Evolutionary conservation across 1,140 invertebrate genomes (phyloP).

Genomic region (Rhizoglyphus robini): DNA sequence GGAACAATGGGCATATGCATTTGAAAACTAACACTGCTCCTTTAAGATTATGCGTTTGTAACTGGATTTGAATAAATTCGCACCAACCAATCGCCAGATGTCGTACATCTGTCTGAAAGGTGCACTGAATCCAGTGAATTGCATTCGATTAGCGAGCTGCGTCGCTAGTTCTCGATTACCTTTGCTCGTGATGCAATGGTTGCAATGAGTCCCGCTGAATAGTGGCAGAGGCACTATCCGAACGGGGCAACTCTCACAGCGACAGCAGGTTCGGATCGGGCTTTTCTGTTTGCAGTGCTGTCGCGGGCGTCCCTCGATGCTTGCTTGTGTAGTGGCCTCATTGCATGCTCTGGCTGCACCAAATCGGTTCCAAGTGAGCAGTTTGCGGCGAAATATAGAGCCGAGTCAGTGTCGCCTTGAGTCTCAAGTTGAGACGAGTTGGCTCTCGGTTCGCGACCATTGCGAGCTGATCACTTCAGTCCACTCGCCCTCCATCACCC

Average conservation of each 20-base stretch:
- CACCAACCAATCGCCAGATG: background rate
- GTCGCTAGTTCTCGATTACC: background rate
- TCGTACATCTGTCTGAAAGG: background rate
- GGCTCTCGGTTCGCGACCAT: no score
- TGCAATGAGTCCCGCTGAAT: no score
- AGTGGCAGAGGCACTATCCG: no score
- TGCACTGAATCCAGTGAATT: background rate
- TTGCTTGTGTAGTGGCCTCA: no score
- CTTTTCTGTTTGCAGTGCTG: no score
- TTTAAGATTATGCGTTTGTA: background rate
- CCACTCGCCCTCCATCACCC: no score
- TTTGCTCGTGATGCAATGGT: no score
- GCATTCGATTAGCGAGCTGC: background rate
- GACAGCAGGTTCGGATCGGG: background rate
- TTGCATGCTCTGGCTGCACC: background rate
- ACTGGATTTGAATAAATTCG: background rate
- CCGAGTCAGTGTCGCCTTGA: no score
- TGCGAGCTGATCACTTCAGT: no score
- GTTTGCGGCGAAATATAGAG: no score
- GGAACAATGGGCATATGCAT: background rate
- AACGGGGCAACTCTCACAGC: background rate
- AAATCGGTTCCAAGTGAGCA: slow-evolving; percentile 3
- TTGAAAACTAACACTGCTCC: background rate
- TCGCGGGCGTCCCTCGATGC: background rate
- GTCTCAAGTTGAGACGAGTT: no score